Evolutionary conservation across 2,888 invertebrate genomes (phyloP).

Genomic region (Blastobasis lacticolella): DNA sequence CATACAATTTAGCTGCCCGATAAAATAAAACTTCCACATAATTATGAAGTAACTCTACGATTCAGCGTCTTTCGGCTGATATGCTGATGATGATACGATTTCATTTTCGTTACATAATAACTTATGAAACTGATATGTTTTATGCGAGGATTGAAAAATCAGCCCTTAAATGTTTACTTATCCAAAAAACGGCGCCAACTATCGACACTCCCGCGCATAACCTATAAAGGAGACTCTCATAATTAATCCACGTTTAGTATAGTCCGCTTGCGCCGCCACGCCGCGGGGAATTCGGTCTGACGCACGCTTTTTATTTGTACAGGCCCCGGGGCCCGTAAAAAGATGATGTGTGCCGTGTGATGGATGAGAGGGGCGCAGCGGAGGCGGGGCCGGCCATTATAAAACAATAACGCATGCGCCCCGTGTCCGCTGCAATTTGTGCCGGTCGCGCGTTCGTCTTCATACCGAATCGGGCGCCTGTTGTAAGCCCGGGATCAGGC

Average conservation of each 20-base stretch:
- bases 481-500: too few species aligned
- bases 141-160: too few species aligned
- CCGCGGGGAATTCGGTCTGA: conserved; percentile 53
- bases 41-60: too few species aligned
- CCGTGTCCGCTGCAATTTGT: conserved; percentile 65
- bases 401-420: conserved; percentile 65
- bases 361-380: conserved; percentile 51
- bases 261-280: conserved; percentile 52
- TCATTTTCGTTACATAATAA: too few species aligned
- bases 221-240: conserved; percentile 8
- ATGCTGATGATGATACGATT: too few species aligned
- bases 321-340: conserved; percentile 29
- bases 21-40: too few species aligned
- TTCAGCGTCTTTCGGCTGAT: too few species aligned
- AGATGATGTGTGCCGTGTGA: conserved; percentile 35
- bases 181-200: too few species aligned
- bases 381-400: conserved; percentile 62
- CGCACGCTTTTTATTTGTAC: conserved; percentile 42
- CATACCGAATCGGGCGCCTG: conserved; percentile 23
- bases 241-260: conserved; percentile 66
- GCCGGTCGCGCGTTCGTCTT: conserved; percentile 43
- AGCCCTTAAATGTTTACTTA: too few species aligned
- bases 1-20: too few species aligned
- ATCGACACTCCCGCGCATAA: too few species aligned
- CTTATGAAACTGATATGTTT: too few species aligned